Evolutionary conservation across 2,888 invertebrate species (phyloP), one percentile per base, ranked within the genome.

Genomic region (Melinaea marsaeus): DNA sequence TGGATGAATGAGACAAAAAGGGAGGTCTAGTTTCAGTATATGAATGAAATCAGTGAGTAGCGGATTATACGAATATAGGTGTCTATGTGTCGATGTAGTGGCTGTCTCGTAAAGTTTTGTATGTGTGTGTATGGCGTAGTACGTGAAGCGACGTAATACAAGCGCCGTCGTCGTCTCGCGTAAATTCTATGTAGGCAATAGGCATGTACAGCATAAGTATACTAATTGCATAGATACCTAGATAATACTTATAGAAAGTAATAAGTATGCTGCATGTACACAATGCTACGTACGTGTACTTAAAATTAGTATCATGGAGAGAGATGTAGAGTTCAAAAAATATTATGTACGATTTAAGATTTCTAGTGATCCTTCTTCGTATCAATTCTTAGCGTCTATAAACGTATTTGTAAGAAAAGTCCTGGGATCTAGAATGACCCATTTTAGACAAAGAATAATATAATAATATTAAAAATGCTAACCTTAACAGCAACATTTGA

Each of bases 11-110:
- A 85, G 86, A 88, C 81, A 80, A 83, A 84, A 86, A 82, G 80
- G 81, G 83, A 87, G 79, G 88, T 87, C 88, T 86, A 84, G 86
- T 85, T 88, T 86, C 84, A 80, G 84, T 86, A 88, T 70, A 90
- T 90, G 90, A 90, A 90, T 90, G 90, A 90, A 89, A 83, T 85
- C 86, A 84, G 85, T 85, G 82, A 82, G 75, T 77, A 75, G 76
- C 77, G 70, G 72, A 74, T 67, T 76, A 76, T 74, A 77, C 72
- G 70, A 69, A 73, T 74, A 70, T 74, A 73, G 68, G 66, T 76
- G 75, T 76, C 72, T 74, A 71, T 69, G 74, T 71, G 71, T 67
- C 68, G 67, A 72, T 72, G 84, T 88, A 86, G 88, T 86, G 79
- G 81, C 79, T 80, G 81, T 79, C 85, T 85, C 85, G 88, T 86